These are phyloP conservation scores for Lasioglossum vierecki DNA, from an alignment of 2,888 invertebrate genomes.

Conservation along the genomic window DNA sequence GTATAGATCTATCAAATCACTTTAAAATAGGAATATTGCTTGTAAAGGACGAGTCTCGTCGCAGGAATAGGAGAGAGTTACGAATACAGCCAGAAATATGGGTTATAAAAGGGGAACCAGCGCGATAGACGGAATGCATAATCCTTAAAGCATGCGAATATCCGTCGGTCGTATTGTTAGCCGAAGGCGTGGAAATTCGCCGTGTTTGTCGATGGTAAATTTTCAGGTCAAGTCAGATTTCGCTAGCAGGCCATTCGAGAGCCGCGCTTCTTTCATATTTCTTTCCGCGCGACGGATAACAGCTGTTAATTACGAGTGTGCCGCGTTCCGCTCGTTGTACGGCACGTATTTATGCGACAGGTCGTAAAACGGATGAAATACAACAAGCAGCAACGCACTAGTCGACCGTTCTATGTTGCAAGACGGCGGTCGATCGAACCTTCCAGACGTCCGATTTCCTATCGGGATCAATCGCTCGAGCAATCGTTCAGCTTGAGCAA, in stretches of 20 bases:
- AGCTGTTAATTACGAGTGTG: slow-evolving; percentile 47
- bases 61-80: background rate
- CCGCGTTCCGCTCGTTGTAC: slow-evolving; percentile 13
- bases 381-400: background rate
- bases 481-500: background rate
- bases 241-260: slow-evolving; percentile 18
- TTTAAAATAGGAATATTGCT: background rate
- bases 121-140: background rate
- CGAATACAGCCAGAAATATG: background rate
- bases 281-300: slow-evolving; percentile 41
- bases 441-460: background rate
- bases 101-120: background rate
- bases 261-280: slow-evolving; percentile 37
- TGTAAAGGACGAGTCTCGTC: background rate
- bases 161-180: background rate
- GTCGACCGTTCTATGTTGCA: background rate
- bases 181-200: background rate
- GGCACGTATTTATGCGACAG: slow-evolving; percentile 22
- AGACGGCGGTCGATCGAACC: slow-evolving; percentile 9
- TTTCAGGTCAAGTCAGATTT: slow-evolving; percentile 12
- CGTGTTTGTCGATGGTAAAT: slow-evolving; percentile 1
- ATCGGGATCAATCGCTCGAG: slow-evolving; percentile 1
- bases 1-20: background rate
- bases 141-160: background rate
- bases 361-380: slow-evolving; percentile 39